Conservation (phyloP, 1,140 invertebrate species). For the Mylabris phalerata region DNA sequence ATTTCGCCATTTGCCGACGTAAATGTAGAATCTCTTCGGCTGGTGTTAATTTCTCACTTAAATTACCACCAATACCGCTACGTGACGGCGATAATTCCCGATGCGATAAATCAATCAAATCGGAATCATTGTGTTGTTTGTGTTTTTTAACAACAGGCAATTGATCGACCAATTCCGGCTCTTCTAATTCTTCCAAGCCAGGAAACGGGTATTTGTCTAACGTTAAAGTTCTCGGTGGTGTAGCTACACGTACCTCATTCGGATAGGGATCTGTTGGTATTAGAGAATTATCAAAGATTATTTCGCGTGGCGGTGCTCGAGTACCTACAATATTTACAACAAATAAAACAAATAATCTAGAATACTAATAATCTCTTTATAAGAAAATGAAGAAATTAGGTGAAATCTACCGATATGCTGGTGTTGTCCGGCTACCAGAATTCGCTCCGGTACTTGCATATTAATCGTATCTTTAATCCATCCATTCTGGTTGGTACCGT, state of each 20-base stretch:
- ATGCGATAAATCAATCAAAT: slow-evolving; percentile 7
- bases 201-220: slow-evolving; percentile 76
- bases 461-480: slow-evolving; percentile 72
- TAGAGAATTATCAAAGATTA: slow-evolving; percentile 73
- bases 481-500: slow-evolving; percentile 50
- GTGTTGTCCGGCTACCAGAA: slow-evolving; percentile 77
- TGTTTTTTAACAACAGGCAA: slow-evolving; percentile 25
- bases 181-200: slow-evolving; percentile 56
- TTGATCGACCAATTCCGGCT: slow-evolving; percentile 28
- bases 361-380: neutral
- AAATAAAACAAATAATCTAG: too few species aligned
- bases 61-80: slow-evolving; percentile 42
- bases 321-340: slow-evolving; percentile 48
- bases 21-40: slow-evolving; percentile 75
- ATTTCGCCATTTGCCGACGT: slow-evolving; percentile 71
- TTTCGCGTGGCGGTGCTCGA: slow-evolving; percentile 73
- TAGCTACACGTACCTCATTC: slow-evolving; percentile 61
- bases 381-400: neutral
- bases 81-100: slow-evolving; percentile 33
- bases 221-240: slow-evolving; percentile 74
- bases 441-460: slow-evolving; percentile 87
- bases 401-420: slow-evolving; percentile 57
- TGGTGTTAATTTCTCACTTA: slow-evolving; percentile 60
- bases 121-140: slow-evolving; percentile 20
- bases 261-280: slow-evolving; percentile 57